phyloP scores from a whole-genome alignment of 2,888 invertebrate genomes.

The Amiota minor region DNA sequence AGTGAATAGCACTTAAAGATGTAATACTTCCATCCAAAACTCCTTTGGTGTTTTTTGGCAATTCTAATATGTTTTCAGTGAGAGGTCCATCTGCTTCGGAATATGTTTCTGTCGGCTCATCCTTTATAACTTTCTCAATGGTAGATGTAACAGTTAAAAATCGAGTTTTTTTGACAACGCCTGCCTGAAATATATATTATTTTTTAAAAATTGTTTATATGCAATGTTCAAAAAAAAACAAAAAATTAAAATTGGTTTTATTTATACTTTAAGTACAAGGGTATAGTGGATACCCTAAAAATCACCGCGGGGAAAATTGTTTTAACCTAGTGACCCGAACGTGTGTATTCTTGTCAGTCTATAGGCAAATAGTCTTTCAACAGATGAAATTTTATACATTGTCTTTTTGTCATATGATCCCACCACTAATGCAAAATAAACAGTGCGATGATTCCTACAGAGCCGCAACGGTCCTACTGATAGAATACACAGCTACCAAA shows the following conservation, averaged over 20 bases:
- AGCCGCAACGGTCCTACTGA: too few species aligned
- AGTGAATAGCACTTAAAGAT: conserved; percentile 85
- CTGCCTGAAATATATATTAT: conserved; percentile 77
- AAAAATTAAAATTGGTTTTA: background rate
- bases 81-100: conserved; percentile 83
- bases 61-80: conserved; percentile 89
- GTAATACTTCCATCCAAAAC: conserved; percentile 85
- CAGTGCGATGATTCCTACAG: too few species aligned
- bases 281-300: too few species aligned
- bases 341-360: background rate
- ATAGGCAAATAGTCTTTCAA: too few species aligned
- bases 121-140: conserved; percentile 84
- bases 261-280: background rate
- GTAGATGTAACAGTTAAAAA: conserved; percentile 92
- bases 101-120: conserved; percentile 75
- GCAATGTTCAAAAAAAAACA: background rate
- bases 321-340: background rate
- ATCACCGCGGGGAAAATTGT: too few species aligned
- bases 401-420: too few species aligned
- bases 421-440: too few species aligned
- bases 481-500: too few species aligned
- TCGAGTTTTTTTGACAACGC: conserved; percentile 88
- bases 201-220: background rate
- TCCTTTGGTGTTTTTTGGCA: conserved; percentile 79
- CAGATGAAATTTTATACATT: too few species aligned